Conservation (phyloP, 1,140 invertebrate genomes). For the Ptiloglossa arizonensis region DNA sequence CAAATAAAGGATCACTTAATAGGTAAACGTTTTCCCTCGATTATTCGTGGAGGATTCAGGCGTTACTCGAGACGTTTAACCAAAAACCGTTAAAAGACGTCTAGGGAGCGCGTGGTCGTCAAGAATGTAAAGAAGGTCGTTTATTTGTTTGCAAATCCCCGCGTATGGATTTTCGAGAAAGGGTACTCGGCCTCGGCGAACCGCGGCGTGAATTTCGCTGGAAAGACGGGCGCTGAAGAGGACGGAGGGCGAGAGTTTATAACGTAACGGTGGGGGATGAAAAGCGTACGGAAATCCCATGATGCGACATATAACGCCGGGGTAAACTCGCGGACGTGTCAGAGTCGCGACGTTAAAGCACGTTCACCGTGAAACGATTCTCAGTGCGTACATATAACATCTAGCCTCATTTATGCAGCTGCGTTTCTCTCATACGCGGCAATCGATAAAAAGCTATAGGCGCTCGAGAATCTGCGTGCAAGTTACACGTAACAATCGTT, state of each 20-base stretch:
- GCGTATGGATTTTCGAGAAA: slow-evolving; percentile 14
- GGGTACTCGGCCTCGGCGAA: slow-evolving; percentile 24
- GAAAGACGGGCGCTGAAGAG: not conserved
- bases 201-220: slow-evolving; percentile 43
- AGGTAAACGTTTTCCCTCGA: not conserved
- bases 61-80: too few species aligned
- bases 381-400: slow-evolving; percentile 36
- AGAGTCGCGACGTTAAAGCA: slow-evolving; percentile 61
- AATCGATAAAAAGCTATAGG: slow-evolving; percentile 39
- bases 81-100: too few species aligned
- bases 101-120: not conserved
- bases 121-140: not conserved
- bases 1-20: too few species aligned
- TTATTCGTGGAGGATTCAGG: too few species aligned
- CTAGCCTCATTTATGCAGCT: slow-evolving; percentile 62
- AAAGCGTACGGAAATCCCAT: slow-evolving; percentile 56
- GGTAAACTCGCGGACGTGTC: slow-evolving; percentile 63
- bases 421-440: slow-evolving; percentile 31
- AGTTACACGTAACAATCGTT: not conserved
- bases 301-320: slow-evolving; percentile 57
- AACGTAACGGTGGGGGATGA: slow-evolving; percentile 58
- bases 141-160: slow-evolving; percentile 1
- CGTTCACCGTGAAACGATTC: slow-evolving; percentile 56
- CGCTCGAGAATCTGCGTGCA: not conserved
- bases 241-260: slow-evolving; percentile 36